These are phyloP conservation scores for Salvelinus alpinus DNA, from an alignment of 2,113 vertebrate genomes.

Conservation along the genomic window DNA sequence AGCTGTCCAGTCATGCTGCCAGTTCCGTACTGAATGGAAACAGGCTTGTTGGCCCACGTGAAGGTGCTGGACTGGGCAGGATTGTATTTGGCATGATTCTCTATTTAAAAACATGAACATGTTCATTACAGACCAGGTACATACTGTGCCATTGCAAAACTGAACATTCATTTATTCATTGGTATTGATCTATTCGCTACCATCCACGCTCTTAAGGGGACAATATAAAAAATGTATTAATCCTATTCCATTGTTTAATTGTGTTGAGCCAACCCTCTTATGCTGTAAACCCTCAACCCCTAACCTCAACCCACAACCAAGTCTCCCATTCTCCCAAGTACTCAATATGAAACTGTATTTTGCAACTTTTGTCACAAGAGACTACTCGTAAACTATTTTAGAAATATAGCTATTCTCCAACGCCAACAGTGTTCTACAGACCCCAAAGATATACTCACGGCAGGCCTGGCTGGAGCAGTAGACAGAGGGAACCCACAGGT, in stretches of 20 bases:
- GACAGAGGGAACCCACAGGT: slow-evolving; percentile 71
- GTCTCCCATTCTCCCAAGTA: too few species aligned
- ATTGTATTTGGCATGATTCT: slow-evolving; percentile 59
- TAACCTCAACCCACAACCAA: too few species aligned
- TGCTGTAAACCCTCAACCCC: too few species aligned
- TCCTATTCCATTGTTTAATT: background rate
- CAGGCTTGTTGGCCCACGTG: slow-evolving; percentile 3
- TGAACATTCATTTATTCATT: too few species aligned
- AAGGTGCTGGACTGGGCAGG: slow-evolving; percentile 52
- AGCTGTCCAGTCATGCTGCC: slow-evolving; percentile 68
- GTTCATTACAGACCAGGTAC: slow-evolving; percentile 31
- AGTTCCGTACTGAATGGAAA: slow-evolving; percentile 66
- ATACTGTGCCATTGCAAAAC: background rate
- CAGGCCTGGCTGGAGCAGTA: slow-evolving; percentile 65
- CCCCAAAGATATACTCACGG: slow-evolving; percentile 43
- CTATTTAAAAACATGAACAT: slow-evolving; percentile 48
- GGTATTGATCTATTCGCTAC: too few species aligned
- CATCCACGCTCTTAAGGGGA: too few species aligned
- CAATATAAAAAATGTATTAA: too few species aligned
- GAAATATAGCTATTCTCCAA: background rate
- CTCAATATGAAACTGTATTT: too few species aligned
- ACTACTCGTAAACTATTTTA: background rate
- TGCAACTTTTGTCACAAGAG: background rate
- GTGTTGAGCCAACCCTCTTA: too few species aligned
- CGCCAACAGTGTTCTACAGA: too few species aligned